Evolutionary conservation across 2,113 vertebrate species (phyloP).

Genomic region (Himantopus leucocephalus): DNA sequence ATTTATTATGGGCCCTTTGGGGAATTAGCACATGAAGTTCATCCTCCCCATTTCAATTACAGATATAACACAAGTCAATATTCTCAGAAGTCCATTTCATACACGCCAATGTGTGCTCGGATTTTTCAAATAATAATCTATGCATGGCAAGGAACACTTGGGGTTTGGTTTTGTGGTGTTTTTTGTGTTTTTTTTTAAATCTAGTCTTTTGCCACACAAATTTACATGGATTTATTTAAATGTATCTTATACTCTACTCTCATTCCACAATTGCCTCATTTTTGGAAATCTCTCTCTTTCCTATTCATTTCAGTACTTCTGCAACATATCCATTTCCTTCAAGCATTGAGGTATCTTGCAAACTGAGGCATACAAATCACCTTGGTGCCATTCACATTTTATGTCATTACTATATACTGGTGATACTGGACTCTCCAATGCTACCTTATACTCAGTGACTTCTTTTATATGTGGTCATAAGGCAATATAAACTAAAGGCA

Average conservation of each 20-base stretch:
- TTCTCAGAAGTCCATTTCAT: slow-evolving; percentile 25
- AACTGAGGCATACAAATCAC: not conserved
- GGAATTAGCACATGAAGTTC: slow-evolving; percentile 12
- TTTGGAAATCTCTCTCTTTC: not conserved
- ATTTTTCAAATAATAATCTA: slow-evolving; percentile 21
- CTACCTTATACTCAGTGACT: not conserved
- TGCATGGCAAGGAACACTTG: slow-evolving; percentile 3
- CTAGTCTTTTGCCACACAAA: not conserved
- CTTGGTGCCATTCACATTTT: not conserved
- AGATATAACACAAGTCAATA: slow-evolving; percentile 9
- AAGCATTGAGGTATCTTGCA: not conserved
- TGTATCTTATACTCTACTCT: not conserved
- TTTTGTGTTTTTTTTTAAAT: not conserved
- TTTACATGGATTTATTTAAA: not conserved
- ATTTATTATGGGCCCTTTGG: not conserved
- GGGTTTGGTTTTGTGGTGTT: not conserved
- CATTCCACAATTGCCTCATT: not conserved
- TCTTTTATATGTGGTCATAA: not conserved
- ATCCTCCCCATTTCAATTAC: slow-evolving; percentile 50
- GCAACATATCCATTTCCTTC: not conserved
- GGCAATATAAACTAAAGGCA: not conserved
- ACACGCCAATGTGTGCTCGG: not conserved
- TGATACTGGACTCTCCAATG: not conserved
- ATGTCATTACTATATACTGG: not conserved
- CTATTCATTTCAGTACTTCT: not conserved